phyloP scores from a whole-genome alignment of 2,113 vertebrate genomes.

The Hemiprocne comata region DNA sequence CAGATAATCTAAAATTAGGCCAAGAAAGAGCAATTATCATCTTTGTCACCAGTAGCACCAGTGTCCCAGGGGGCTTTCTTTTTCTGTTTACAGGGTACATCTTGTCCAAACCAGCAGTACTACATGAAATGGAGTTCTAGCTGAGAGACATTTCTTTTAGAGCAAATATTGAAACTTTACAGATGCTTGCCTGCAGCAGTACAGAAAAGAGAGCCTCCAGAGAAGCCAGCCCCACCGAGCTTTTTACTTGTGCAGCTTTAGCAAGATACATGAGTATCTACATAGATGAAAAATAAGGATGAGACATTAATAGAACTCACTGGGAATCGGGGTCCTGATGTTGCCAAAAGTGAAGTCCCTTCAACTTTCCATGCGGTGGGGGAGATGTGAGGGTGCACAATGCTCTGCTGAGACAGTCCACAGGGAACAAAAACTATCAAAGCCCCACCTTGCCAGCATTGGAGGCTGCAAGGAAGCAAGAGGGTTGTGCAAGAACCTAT shows the following conservation, averaged over 20 bases:
- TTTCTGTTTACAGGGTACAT: background rate
- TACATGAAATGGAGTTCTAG: background rate
- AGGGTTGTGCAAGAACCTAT: background rate
- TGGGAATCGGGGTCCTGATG: background rate
- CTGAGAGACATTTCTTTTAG: background rate
- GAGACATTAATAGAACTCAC: background rate
- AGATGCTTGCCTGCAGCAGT: constrained; percentile 38
- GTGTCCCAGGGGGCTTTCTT: background rate
- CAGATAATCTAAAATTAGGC: background rate
- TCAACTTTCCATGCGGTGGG: rapidly evolving
- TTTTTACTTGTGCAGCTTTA: constrained; percentile 17
- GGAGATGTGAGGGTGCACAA: background rate
- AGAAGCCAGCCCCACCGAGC: constrained; percentile 42
- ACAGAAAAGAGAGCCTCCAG: constrained; percentile 60
- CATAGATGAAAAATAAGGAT: background rate
- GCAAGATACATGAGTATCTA: background rate
- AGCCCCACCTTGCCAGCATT: rapidly evolving
- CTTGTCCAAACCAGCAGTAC: background rate
- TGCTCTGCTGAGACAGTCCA: background rate
- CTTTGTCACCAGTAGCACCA: background rate
- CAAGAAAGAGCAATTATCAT: background rate
- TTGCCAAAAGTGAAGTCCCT: background rate
- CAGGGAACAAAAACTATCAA: background rate
- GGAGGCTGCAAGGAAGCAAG: background rate
- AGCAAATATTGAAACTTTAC: constrained; percentile 45